Percentiles rank a stretch among this genome's conserved stretches.
Evolutionary conservation across 1,140 invertebrate genomes (phyloP).

Genomic region (Apocrypta bakeri): DNA sequence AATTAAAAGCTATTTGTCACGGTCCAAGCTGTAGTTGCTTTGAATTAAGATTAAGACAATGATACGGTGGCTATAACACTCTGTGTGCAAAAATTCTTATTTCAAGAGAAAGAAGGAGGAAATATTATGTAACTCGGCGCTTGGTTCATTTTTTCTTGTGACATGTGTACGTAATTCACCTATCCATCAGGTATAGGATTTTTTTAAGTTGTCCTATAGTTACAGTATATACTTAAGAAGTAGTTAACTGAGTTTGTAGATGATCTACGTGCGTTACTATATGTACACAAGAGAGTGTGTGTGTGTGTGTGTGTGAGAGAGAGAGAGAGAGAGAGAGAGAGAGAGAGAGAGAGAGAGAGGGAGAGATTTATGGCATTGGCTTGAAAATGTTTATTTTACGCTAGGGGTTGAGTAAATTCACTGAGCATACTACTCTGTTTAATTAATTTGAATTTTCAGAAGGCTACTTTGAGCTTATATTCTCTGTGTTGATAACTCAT

Average conservation of each 20-base stretch:
- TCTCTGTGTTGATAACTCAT: not conserved
- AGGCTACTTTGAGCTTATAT: not conserved
- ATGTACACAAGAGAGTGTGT: no score
- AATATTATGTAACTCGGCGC: no score
- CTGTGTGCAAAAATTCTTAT: conserved; percentile 18
- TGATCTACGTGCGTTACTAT: not conserved
- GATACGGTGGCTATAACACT: conserved; percentile 58
- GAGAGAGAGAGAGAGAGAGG: no score
- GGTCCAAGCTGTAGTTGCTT: conserved; percentile 54
- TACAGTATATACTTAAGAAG: conserved; percentile 25
- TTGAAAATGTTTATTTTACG: not conserved
- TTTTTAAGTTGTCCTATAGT: not conserved
- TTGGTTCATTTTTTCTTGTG: no score
- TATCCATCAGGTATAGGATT: no score
- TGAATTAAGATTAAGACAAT: conserved; percentile 71
- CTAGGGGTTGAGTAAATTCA: no score
- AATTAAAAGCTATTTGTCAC: conserved; percentile 76
- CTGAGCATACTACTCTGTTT: not conserved
- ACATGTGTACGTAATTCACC: no score
- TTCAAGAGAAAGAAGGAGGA: not conserved
- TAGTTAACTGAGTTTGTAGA: conserved; percentile 32
- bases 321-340: no score
- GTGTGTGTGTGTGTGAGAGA: no score
- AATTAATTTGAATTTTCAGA: not conserved
- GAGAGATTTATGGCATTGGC: conserved; percentile 14